These are phyloP conservation scores for Calyptomena viridis DNA, from an alignment of 2,113 vertebrate species.

Conservation along the genomic window DNA sequence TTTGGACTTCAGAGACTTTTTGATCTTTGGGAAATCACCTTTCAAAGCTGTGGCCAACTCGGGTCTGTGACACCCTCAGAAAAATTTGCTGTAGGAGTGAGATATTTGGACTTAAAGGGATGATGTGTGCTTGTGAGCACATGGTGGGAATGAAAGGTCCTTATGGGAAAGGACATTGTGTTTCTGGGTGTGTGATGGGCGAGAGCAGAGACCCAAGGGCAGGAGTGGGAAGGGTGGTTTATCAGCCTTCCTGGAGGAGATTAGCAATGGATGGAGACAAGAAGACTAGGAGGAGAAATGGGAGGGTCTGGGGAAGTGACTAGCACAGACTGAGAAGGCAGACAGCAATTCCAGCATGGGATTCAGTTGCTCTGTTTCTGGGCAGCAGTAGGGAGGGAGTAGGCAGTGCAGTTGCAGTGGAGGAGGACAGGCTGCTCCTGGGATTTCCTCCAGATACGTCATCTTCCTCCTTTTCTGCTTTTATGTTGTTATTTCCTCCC, in stretches of 20 bases:
- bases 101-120: not conserved
- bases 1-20: not conserved
- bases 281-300: not conserved
- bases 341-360: not conserved
- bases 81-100: not conserved
- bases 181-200: not conserved
- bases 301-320: not conserved
- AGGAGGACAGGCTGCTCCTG: not conserved
- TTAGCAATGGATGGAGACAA: not conserved
- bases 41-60: not conserved
- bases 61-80: not conserved
- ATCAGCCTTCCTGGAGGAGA: not conserved
- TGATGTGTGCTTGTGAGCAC: not conserved
- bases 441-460: not conserved
- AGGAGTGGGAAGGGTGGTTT: not conserved
- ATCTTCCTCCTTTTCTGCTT: constrained; percentile 24
- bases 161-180: not conserved
- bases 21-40: not conserved
- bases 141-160: not conserved
- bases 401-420: not conserved
- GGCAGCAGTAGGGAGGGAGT: not conserved
- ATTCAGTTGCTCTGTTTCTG: not conserved
- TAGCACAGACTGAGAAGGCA: not conserved
- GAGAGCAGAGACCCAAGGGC: not conserved
- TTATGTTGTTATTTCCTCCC: not conserved